Evolutionary conservation across 2,113 vertebrate species (phyloP), one percentile per base, ranked within the genome.

Genomic region (Charadrius vociferus): DNA sequence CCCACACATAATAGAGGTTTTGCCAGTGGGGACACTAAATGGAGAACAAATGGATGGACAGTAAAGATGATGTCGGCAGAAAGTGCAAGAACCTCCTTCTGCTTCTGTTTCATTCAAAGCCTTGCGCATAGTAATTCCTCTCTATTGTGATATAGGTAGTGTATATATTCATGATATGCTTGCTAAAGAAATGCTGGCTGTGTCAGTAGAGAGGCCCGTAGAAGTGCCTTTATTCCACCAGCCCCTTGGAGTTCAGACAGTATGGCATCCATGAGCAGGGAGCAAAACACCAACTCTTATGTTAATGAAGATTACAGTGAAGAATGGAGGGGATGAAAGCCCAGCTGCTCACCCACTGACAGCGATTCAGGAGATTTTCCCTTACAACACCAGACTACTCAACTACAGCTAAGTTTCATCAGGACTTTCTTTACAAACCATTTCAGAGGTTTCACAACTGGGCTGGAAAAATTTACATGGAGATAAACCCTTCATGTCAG

Each of bases 281-380:
- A 93, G 84, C 73, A 85, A 92, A 85, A 78, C 86, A 91, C 37
- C 78, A 65, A 14, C 75, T 95, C 92, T 94, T 85, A 95, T 93
- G 87, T 56, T 93, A 97, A 97, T 96, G 81, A 77, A 95, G 95
- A 97, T 95, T 96, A 95, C 80, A 55, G 58, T 80, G 81, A 86
- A 94, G 95, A 97, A 96, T 88, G 79, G n/a, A 91, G 32, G 23
- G 61, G 67, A 83, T 85, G 74, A 78, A 95, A 93, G 73, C 73
- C 59, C 1, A 0, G 10, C 81, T 58, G 59, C 74, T 95, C 63
- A 68, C 36, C 39, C 89, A 74, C 56, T 73, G 90, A 90, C 88
- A 97, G 83, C 3, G 0, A 78, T 43, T 72, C 75, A 74, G 49
- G 37, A 45, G 79, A 88, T 95, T 96, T 97, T 95, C 67, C 59